phyloP scores from a whole-genome alignment of 2,888 invertebrate genomes.

The Scrobipalpa atriplicella region DNA sequence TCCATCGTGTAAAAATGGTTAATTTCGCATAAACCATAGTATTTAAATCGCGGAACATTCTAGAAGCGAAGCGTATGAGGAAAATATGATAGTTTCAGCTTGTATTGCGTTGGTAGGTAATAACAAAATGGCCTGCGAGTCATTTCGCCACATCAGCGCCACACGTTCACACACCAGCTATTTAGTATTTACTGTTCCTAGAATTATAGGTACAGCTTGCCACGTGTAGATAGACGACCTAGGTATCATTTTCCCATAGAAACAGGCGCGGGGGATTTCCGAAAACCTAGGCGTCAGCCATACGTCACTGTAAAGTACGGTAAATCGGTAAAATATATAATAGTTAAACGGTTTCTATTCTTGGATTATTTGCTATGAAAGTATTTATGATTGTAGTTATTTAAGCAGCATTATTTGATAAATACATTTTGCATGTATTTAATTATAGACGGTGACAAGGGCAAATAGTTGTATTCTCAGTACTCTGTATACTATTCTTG shows the following conservation, averaged over 20 bases:
- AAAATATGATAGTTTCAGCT: conserved; percentile 52
- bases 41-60: conserved; percentile 26
- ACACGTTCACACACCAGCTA: conserved; percentile 31
- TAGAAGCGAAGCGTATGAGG: conserved; percentile 50
- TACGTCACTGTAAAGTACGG: neutral
- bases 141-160: conserved; percentile 40
- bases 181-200: conserved; percentile 12
- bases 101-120: conserved; percentile 47
- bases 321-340: no score
- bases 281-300: neutral
- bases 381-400: no score
- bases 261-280: conserved; percentile 10
- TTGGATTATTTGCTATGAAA: no score
- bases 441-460: no score
- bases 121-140: conserved; percentile 41
- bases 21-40: no score
- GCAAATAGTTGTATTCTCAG: no score
- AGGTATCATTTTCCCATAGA: conserved; percentile 9
- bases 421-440: no score
- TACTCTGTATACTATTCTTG: no score
- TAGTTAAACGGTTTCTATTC: no score
- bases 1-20: no score
- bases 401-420: no score
- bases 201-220: conserved; percentile 2
- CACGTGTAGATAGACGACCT: conserved; percentile 19